Evolutionary conservation across 64 coral and sea anemone genomes (phyloP).

Genomic region (Montipora sp.): DNA sequence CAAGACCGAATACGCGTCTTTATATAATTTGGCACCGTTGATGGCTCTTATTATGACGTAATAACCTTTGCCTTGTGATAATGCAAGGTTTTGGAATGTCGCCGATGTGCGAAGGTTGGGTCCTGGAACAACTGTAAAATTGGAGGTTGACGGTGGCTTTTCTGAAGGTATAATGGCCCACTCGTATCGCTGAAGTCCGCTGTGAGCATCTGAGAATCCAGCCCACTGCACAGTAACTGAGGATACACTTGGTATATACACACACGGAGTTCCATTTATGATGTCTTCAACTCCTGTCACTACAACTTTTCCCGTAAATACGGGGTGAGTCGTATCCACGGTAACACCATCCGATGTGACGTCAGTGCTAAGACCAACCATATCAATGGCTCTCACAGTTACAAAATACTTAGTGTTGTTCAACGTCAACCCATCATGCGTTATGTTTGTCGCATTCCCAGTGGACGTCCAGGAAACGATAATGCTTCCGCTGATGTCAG

Average conservation of each 20-base stretch:
- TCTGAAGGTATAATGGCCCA: background rate
- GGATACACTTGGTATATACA: conserved; percentile 16
- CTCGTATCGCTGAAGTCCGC: too few relatives aligned
- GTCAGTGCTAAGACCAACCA: too few relatives aligned
- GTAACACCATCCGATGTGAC: too few relatives aligned
- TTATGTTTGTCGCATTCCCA: conserved; percentile 25
- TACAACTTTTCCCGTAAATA: conserved; percentile 53
- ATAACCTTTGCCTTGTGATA: conserved; percentile 55
- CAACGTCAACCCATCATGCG: conserved; percentile 45
- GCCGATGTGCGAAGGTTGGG: too few relatives aligned
- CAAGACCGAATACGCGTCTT: too few relatives aligned
- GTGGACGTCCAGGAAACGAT: background rate
- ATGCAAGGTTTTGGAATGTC: too few relatives aligned
- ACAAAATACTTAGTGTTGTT: conserved; percentile 71
- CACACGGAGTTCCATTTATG: conserved; percentile 23
- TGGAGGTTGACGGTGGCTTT: background rate
- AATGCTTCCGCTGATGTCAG: background rate
- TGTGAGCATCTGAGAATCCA: conserved; percentile 57
- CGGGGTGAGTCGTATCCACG: too few relatives aligned
- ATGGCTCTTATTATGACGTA: conserved; percentile 33
- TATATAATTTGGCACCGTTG: too few relatives aligned
- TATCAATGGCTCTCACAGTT: background rate
- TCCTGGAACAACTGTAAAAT: conserved; percentile 6
- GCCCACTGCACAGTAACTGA: conserved; percentile 31
- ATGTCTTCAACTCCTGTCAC: conserved; percentile 38